Evolutionary conservation across 2,113 vertebrate species (phyloP), one percentile per base, ranked within the genome.

Genomic region (Ceuthmochares aereus): DNA sequence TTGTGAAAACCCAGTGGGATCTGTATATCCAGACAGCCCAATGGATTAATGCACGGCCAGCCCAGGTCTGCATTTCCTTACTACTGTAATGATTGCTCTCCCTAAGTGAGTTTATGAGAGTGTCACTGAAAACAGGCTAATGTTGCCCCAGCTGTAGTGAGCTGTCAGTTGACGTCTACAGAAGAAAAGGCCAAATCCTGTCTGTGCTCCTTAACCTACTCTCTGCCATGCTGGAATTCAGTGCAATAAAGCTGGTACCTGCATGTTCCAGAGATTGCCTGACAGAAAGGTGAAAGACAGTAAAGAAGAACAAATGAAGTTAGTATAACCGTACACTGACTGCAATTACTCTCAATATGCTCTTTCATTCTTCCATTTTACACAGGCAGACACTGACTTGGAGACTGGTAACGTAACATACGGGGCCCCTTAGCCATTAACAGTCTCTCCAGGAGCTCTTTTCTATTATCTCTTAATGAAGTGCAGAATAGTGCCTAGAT

Each of bases 111-210:
- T 32, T 69, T 69, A 68, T 84, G 43, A 82, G 37, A 84, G 30
- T 43, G 58, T 91, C 51, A 21, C 43, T 73, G 25, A n/a, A 43
- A 72, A 66, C 52, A 55, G 27, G 40, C 13, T 78, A 43, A 52
- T 58, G 56, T 6, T 8, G 29, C 0, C 0, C 10, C 26, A 36
- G 10, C n/a, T 52, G 47, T 14, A 45, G 4, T 12, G 10, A 60
- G 23, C 36, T 83, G 29, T 82, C 25, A 73, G 49, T 49, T 0
- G 0, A 73, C 16, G 19, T 79, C n/a, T 91, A 66, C 64, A 68
- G 36, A 60, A 45, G 55, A 69, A 74, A 62, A 91, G 12, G 15
- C 37, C 18, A 45, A 64, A 58, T 87, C 10, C 21, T 8, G 5
- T 37, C 32, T 78, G 32, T 6, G 8, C 21, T 72, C 36, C 21